Base-by-base conservation (phyloP, 2,888 invertebrate species). In the Ectemnius lituratus region DNA sequence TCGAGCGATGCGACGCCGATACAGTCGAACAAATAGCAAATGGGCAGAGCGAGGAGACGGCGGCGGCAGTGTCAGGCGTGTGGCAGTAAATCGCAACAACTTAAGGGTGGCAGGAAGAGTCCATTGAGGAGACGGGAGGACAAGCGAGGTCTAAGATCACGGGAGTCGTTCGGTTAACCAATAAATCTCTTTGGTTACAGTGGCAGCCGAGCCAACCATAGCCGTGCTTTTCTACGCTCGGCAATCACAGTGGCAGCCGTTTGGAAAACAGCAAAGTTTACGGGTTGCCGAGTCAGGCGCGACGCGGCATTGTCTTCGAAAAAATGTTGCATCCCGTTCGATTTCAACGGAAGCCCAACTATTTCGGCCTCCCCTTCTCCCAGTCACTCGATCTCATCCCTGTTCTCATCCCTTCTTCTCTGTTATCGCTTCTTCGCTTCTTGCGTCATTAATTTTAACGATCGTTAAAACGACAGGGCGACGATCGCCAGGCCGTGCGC, bases 401-500 rank as follows among this genome's bases (percentile, higher is more conserved):
- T 47, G 23, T 23, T 23, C 23, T 23, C 23, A 2, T 23, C 23
- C 23, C 47, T 47, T 14, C 13, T 14, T 11, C n/a, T n/a, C n/a
- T 5, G 2, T n/a, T 47, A 5, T 57, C 45, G 18, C 46, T 66
- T 20, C 57, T 59, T 61, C 64, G 63, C 46, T 67, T 58, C 73
- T 52, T 23, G 70, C 66, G 73, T 77, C 77, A 74, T 77, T 78
- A 77, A 77, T 74, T 79, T 79, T 73, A 79, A 79, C 79, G 76
- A 76, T 79, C 79, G 76, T 79, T 64, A 57, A 62, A 78, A 63
- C 60, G 67, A 64, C 67, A 27, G 52, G 66, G 63, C 62, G 69
- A 74, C 77, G 73, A 71, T 77, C 28, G 62, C 8, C n/a, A 47
- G 47, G 47, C 2, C 61, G 72, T 63, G 66, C 72, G 68, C 16